phyloP scores from a whole-genome alignment of 2,797 vertebrate genomes.

The Premnoplex brunnescens region DNA sequence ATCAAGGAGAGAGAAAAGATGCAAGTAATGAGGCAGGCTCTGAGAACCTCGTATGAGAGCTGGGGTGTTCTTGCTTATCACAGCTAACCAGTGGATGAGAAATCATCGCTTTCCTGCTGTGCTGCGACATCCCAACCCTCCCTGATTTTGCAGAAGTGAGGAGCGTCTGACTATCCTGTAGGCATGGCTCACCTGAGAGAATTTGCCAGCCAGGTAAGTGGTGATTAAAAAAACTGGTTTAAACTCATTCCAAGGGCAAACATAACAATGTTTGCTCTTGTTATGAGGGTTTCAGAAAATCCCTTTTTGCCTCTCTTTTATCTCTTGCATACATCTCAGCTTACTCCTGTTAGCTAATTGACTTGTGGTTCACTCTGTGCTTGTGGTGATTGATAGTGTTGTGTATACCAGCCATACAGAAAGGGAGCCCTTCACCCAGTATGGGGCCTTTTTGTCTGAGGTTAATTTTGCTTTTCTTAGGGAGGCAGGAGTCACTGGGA shows the following conservation, averaged over 20 bases:
- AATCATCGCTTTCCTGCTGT: neutral
- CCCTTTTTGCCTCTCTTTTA: neutral
- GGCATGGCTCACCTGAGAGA: slow-evolving; percentile 76
- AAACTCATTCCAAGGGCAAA: neutral
- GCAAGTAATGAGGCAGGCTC: neutral
- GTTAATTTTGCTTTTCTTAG: neutral
- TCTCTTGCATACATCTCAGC: neutral
- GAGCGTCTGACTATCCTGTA: neutral
- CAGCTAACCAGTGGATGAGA: slow-evolving; percentile 18
- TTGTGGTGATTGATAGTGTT: neutral
- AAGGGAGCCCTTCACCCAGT: neutral
- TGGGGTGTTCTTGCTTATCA: neutral
- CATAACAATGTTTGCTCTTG: neutral
- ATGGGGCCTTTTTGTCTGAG: neutral
- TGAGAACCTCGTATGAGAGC: neutral
- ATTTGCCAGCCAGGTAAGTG: slow-evolving; percentile 72
- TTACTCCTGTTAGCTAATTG: neutral
- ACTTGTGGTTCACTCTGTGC: neutral
- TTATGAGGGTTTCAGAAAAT: neutral
- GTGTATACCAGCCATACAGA: neutral
- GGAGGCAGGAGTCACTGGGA: neutral
- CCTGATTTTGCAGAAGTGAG: neutral
- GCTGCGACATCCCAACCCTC: neutral
- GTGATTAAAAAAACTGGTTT: neutral
- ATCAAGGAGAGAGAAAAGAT: neutral